A percentile compares a stretch with the other conserved stretches of the same genome.
phyloP scores from a whole-genome alignment of 2,113 vertebrate species.

The Colaptes auratus region DNA sequence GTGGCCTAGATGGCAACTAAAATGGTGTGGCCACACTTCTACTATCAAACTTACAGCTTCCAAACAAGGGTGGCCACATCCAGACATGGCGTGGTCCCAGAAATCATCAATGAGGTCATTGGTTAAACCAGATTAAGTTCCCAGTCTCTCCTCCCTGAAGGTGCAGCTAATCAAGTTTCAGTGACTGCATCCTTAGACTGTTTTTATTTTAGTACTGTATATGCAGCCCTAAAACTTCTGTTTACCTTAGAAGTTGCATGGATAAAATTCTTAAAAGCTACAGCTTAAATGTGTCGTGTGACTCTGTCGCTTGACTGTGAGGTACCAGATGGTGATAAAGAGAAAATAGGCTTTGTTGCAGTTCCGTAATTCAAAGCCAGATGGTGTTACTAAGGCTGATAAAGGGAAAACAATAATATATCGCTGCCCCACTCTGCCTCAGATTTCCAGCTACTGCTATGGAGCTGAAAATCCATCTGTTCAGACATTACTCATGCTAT shows the following conservation, averaged over 20 bases:
- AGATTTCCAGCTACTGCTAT: slow-evolving; percentile 42
- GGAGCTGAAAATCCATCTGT: slow-evolving; percentile 43
- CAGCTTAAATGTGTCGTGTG: slow-evolving; percentile 25
- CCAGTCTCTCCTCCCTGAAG: not conserved
- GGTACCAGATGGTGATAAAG: slow-evolving; percentile 61
- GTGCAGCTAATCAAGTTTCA: not conserved
- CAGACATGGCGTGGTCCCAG: not conserved
- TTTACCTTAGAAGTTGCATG: not conserved
- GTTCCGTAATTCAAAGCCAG: slow-evolving; percentile 68
- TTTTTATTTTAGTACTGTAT: not conserved
- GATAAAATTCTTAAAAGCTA: slow-evolving; percentile 17
- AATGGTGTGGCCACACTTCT: not conserved
- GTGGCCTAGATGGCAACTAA: not conserved
- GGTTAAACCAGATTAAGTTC: not conserved
- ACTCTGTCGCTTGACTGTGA: slow-evolving; percentile 2
- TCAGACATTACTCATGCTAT: slow-evolving; percentile 30
- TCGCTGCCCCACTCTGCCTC: slow-evolving; percentile 4
- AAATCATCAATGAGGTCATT: not conserved
- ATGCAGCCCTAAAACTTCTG: not conserved
- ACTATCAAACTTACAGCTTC: not conserved
- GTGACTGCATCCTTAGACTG: not conserved
- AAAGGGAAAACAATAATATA: slow-evolving; percentile 46
- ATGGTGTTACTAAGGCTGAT: slow-evolving; percentile 70
- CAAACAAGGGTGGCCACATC: not conserved
- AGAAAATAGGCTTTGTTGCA: slow-evolving; percentile 68